Evolutionary conservation across 2,888 invertebrate species (phyloP).

Genomic region (Dryadula phaetusa): DNA sequence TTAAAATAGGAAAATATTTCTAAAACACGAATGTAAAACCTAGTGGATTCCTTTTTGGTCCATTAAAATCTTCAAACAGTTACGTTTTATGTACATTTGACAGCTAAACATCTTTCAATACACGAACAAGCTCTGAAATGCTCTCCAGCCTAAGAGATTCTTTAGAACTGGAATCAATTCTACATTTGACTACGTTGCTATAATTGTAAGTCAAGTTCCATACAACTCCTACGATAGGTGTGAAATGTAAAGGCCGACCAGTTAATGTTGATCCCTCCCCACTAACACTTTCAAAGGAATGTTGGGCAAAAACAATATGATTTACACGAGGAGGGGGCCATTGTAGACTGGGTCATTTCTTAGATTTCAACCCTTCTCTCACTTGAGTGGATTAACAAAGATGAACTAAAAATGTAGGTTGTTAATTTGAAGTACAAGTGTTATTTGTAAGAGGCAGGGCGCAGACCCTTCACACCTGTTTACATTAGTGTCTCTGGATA

Average conservation of each 20-base stretch:
- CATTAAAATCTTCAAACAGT: background rate
- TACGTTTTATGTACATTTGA: background rate
- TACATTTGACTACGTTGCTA: slow-evolving; percentile 13
- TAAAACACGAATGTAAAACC: no score
- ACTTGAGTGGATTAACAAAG: slow-evolving; percentile 40
- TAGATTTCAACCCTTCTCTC: slow-evolving; percentile 35
- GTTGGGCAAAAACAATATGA: slow-evolving; percentile 36
- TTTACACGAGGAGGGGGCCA: slow-evolving; percentile 33
- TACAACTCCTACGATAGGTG: slow-evolving; percentile 12
- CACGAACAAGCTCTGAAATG: background rate
- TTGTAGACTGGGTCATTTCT: slow-evolving; percentile 33
- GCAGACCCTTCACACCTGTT: slow-evolving; percentile 5
- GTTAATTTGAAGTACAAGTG: slow-evolving; percentile 31
- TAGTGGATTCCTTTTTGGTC: no score
- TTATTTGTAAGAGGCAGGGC: slow-evolving; percentile 25
- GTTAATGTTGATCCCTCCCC: slow-evolving; percentile 17
- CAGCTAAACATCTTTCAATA: background rate
- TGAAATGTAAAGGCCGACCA: slow-evolving; percentile 22
- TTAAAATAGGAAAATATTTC: no score
- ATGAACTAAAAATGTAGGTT: slow-evolving; percentile 41
- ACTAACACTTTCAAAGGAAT: slow-evolving; percentile 26
- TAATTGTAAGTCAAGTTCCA: slow-evolving; percentile 17
- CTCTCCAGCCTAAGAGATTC: background rate
- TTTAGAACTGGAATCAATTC: slow-evolving; percentile 9
- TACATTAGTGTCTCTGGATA: background rate